Evolutionary conservation across 2,888 invertebrate species (phyloP), one percentile per base, ranked within the genome.

Genomic region (Liposcelis brunnea): DNA sequence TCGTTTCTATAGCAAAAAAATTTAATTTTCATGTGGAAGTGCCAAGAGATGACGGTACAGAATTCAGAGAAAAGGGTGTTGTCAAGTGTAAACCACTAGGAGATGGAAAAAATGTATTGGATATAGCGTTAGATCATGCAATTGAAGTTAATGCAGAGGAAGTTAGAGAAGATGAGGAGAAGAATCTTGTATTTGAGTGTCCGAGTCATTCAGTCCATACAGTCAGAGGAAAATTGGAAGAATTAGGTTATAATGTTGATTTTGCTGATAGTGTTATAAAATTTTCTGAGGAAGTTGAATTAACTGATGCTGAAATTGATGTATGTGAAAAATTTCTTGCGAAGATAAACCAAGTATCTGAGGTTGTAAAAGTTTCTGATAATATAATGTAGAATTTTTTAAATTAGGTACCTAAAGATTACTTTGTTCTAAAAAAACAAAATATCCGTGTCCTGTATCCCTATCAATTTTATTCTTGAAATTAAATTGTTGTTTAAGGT

Each of bases 371-470:
- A n/a, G 11, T 40, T 6, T 19, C 15, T 6, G 40, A 40, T 19
- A 40, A 40, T 40, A 40, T 19, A 40, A 40, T 40, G 16, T 40
- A 40, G 16, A 40, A 19, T 40, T 6, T 6, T 35, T 15, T 35
- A 35, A 10, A 16, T 7, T 7, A 10, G 35, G 16, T 35, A 32
- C 10, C 32, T n/a, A 32, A n/a, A 32, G 32, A 32, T 32, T n/a
- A 32, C n/a, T 32, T n/a, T 32, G 10, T 32, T 11, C 32, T 32
- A 32, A 10, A 32, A 32, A 10, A 10, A 32, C 10, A 32, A 32
- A n/a, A n/a, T n/a, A n/a, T n/a, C n/a, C n/a, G n/a, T n/a, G n/a
- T n/a, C n/a, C n/a, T n/a, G n/a, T n/a, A n/a, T n/a, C n/a, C n/a
- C n/a, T n/a, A n/a, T n/a, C n/a, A n/a, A n/a, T n/a, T n/a, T n/a